Evolutionary conservation across 2,797 vertebrate genomes (phyloP), one percentile per base, ranked within the genome.

Genomic region (Coregonus sp.): DNA sequence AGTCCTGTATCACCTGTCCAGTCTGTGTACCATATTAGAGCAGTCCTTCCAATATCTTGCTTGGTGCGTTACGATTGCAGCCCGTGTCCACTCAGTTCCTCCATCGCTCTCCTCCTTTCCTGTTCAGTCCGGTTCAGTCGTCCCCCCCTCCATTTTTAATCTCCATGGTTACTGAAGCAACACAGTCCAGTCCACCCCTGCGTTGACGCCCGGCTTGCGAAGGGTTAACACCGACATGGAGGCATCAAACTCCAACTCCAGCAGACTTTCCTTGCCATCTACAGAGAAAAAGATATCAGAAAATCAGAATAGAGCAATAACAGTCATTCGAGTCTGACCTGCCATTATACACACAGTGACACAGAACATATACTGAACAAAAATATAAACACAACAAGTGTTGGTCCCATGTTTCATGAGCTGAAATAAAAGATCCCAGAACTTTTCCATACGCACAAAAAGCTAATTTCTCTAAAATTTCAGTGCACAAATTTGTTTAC

Each of bases 171-270:
- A 98, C 93, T 94, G 93, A 70, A 98, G 84, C 5, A 82, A 81
- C 78, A 98, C 88, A 4, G 81, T 95, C 96, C 96, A 98, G 88
- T 97, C 94, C 0, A 83, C 88, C 7, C 93, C 95, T 9, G 94
- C 93, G 0, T 90, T 97, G 89, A 97, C 91, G 1, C 95, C 94
- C 0, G 97, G 97, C 81, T 97, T 98, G 73, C 96, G 96, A 59
- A 98, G 81, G 7, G 94, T 95, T 85, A 97, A 80, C 80, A 97
- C 93, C 0, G 96, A 96, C 75, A 94, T 94, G 70, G 95, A 93
- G 0, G 94, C 78, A 3, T 96, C 93, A 70, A 97, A 96, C 1
- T 96, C 95, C 82, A 97, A 98, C 73, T 96, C 94, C 31, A 97
- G 73, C 20, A 82, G 89, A 3, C 85, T 95, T 81, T 94, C 94